Percentiles rank a stretch among this genome's conserved stretches.
These are phyloP conservation scores for Eospalax fontanierii DNA, from an alignment of 2,797 vertebrate species.

Conservation along the genomic window DNA sequence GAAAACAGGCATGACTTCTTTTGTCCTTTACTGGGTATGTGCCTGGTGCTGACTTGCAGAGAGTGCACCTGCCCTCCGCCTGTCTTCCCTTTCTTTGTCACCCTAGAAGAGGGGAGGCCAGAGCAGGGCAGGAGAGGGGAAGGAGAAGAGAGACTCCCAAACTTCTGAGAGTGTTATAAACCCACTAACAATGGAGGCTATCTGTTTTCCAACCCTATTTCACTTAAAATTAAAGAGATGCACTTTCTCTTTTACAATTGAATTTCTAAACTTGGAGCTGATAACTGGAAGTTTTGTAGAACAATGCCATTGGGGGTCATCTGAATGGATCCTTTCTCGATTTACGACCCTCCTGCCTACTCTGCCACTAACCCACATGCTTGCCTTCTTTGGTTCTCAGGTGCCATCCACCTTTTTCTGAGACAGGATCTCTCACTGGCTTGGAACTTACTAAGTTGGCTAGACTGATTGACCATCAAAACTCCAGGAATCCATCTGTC, in stretches of 20 bases:
- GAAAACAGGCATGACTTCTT: neutral
- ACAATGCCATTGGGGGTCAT: neutral
- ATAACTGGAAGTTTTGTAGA: conserved; percentile 22
- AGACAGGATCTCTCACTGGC: neutral
- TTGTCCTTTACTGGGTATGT: no score
- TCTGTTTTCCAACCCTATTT: neutral
- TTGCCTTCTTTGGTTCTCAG: neutral
- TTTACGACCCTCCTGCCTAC: neutral
- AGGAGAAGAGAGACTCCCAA: neutral
- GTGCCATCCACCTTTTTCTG: neutral
- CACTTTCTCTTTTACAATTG: conserved; percentile 27
- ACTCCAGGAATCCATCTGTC: neutral
- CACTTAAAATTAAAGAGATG: conserved; percentile 46
- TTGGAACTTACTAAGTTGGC: neutral
- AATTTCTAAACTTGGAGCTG: conserved; percentile 36
- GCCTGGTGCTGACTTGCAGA: neutral
- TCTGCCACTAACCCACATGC: no score
- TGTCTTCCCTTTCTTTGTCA: neutral
- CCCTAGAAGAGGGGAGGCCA: neutral
- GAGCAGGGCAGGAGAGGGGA: neutral
- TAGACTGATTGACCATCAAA: neutral
- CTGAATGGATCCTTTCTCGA: neutral
- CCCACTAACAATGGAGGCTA: neutral
- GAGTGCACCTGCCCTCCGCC: no score
- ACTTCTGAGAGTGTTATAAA: neutral